A percentile compares a stretch with the other conserved stretches of the same genome.
These are phyloP conservation scores for Busseola fusca DNA, from an alignment of 2,888 invertebrate species.

Conservation along the genomic window DNA sequence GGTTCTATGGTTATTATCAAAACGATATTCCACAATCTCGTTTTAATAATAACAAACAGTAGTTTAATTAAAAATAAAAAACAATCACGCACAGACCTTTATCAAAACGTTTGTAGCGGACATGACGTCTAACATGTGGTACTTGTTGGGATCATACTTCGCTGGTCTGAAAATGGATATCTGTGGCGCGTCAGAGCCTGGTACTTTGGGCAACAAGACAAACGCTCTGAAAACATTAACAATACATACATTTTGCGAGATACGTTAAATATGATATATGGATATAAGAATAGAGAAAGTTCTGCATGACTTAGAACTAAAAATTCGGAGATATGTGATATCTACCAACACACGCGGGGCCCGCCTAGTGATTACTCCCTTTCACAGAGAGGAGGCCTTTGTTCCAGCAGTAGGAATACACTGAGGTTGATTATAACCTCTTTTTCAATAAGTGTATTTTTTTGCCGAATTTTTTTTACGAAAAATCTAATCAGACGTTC, in stretches of 20 bases:
- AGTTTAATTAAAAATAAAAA: constrained; percentile 1
- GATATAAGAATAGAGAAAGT: background rate
- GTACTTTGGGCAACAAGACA: constrained; percentile 73
- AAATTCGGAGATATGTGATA: background rate
- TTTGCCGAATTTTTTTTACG: no score
- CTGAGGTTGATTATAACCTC: background rate
- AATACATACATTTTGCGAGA: background rate
- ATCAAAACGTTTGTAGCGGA: constrained; percentile 67
- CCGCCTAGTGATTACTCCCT: background rate
- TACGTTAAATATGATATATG: background rate
- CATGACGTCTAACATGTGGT: constrained; percentile 72
- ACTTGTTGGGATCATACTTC: constrained; percentile 81
- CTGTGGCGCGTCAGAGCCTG: constrained; percentile 77
- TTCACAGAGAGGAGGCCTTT: background rate
- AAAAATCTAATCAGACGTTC: no score
- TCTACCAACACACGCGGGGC: background rate
- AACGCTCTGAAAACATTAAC: constrained; percentile 63
- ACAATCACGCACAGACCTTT: constrained; percentile 63
- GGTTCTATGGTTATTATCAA: background rate
- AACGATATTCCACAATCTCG: background rate
- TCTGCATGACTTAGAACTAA: background rate
- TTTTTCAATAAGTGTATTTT: no score
- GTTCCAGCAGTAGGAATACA: background rate
- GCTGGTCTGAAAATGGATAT: constrained; percentile 87
- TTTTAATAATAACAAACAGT: background rate